Evolutionary conservation across 2,888 invertebrate species (phyloP), one percentile per base, ranked within the genome.

Genomic region (Pharmacophagus antenor): DNA sequence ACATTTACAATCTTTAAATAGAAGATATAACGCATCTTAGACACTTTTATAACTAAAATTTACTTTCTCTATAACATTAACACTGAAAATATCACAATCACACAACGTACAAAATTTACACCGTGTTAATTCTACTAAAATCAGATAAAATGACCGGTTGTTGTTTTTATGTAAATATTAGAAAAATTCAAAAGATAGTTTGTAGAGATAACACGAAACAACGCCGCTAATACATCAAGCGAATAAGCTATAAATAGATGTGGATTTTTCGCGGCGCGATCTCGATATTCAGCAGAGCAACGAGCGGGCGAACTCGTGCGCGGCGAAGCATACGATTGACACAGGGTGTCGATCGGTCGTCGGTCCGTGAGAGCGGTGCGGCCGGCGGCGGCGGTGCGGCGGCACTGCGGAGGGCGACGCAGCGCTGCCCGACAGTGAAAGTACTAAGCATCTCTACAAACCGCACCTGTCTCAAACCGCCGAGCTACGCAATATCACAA

Each of bases 401-500:
- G 70, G 67, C 69, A 65, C 42, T 50, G 55, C 27, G 52, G 51
- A 62, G 69, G 64, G 65, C 65, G 77, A 77, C 70, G 69, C 75
- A 72, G 67, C 75, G 79, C 73, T 80, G 76, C 76, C 77, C 78
- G 85, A 88, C 78, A 90, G 90, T 90, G 90, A 90, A 90, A 90
- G 90, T 88, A 81, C 80, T 77, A 77, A 72, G 82, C 85, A 87
- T 84, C 80, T 72, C 65, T 63, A 62, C 62, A 56, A 44, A 58
- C 68, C 67, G 67, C 66, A 70, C 76, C 73, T 71, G 71, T 72
- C 76, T 70, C 85, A 27, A 21, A 20, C 51, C 50, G 44, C 50
- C 51, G 37, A 23, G 22, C 21, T 49, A 46, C 47, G 42, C 48
- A 42, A 25, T 48, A 56, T 20, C 37, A 37, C n/a, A 31, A 31